Conservation (phyloP, 2,888 invertebrate species). For the Gandaritis pyraliata region DNA sequence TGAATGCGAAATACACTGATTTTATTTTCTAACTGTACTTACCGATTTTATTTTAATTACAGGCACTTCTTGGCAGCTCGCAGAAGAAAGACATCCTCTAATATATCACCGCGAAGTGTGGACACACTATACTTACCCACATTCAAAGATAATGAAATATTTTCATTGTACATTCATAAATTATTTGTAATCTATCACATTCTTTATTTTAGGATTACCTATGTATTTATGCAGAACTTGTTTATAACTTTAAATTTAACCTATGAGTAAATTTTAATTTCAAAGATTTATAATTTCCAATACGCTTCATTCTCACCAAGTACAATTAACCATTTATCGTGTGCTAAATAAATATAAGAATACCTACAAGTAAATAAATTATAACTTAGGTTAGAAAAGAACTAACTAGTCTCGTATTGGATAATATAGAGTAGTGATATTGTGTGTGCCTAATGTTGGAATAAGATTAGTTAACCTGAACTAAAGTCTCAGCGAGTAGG, state of each 20-base stretch:
- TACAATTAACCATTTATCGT: slow-evolving; percentile 73
- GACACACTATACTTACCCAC: slow-evolving; percentile 46
- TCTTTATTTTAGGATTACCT: slow-evolving; percentile 27
- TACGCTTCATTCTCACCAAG: slow-evolving; percentile 80
- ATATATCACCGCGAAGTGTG: slow-evolving; percentile 48
- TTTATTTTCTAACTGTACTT: too few relatives aligned
- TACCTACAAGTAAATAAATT: slow-evolving; percentile 61
- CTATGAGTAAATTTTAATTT: slow-evolving; percentile 43
- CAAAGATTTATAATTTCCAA: slow-evolving; percentile 64
- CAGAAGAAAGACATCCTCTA: slow-evolving; percentile 77
- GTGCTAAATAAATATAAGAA: slow-evolving; percentile 53
- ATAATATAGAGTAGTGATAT: slow-evolving; percentile 78
- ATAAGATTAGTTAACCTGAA: slow-evolving; percentile 49
- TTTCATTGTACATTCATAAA: slow-evolving; percentile 33
- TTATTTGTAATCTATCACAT: slow-evolving; percentile 29
- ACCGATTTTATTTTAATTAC: slow-evolving; percentile 46
- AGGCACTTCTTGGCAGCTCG: slow-evolving; percentile 77
- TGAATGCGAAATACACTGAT: too few relatives aligned
- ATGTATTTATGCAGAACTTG: slow-evolving; percentile 33
- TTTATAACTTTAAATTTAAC: slow-evolving; percentile 23
- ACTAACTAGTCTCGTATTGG: slow-evolving; percentile 83
- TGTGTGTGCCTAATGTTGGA: slow-evolving; percentile 78
- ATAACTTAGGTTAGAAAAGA: slow-evolving; percentile 75
- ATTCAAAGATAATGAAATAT: slow-evolving; percentile 28
- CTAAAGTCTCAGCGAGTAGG: slow-evolving; percentile 32